Base-by-base conservation (phyloP, 2,113 vertebrate species). In the Sphyrna mokarran region DNA sequence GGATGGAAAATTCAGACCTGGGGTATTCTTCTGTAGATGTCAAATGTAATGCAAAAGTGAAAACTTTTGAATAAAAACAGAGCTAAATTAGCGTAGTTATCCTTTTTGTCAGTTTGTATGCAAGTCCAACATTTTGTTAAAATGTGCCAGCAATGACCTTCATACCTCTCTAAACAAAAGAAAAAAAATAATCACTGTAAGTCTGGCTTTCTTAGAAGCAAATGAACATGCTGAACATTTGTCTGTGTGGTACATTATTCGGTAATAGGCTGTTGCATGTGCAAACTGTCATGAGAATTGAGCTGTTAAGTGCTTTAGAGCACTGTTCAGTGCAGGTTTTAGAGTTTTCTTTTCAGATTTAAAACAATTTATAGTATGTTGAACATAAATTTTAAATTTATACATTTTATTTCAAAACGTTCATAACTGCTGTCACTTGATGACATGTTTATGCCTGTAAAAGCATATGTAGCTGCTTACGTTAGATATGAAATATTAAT, bases 201-300 rank as follows among this genome's bases (percentile, higher is more conserved):
- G 61, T 33, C 87, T 90, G 87, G 43, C 87, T 61, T 90, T 58
- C 33, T 61, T 90, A 90, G 87, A 86, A 86, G 22, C 43, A 86
- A 86, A 43, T 86, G 37, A 22, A 90, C 54, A 90, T 33, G 11
- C 87, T 61, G 29, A 61, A 90, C 87, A 90, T 61, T 90, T 90
- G 23, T 90, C 48, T 61, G 3, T 61, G 14, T 33, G 48, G 22
- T 83, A 14, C 48, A 90, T 90, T 90, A 61, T 90, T 90, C 54
- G 61, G 61, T 86, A 33, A 90, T 61, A 54, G 58, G 14, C 33
- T 90, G 29, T 90, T 33, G 48, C 87, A 90, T 90, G 37, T 83
- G 37, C 16, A 2, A 83, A 80, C 78, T 80, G 78, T 18, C 78
- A 80, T 80, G 33, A 80, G 78, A 80, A 80, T 80, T 13, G n/a